Percentiles rank a stretch among this genome's conserved stretches.
phyloP scores from a whole-genome alignment of 2,113 vertebrate genomes.

The Vulpes vulpes region DNA sequence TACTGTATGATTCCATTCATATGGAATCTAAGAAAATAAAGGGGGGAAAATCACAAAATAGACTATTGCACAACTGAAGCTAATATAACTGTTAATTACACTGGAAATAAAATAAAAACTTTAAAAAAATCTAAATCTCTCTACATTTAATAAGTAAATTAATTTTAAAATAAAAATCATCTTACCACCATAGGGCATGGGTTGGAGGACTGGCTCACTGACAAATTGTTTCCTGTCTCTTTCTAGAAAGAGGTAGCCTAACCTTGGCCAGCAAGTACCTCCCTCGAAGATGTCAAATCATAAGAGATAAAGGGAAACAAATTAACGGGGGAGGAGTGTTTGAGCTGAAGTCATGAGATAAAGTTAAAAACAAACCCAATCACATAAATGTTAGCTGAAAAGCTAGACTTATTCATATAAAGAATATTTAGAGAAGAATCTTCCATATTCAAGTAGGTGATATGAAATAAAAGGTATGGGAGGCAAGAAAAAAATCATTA shows the following conservation, averaged over 20 bases:
- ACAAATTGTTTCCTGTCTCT: neutral
- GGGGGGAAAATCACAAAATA: neutral
- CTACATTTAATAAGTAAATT: neutral
- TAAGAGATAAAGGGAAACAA: neutral
- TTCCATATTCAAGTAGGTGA: neutral
- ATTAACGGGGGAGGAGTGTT: neutral
- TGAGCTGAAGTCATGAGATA: neutral
- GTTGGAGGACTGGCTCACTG: neutral
- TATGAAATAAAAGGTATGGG: neutral
- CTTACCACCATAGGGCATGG: neutral
- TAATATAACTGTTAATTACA: neutral
- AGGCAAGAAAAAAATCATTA: neutral
- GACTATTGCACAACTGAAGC: neutral
- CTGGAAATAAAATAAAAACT: neutral
- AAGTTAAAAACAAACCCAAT: neutral
- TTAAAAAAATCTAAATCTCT: neutral
- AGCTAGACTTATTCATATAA: conserved; percentile 9
- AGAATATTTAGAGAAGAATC: neutral
- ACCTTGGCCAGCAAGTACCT: neutral
- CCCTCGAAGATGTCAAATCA: neutral
- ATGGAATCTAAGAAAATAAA: neutral
- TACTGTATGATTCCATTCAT: neutral
- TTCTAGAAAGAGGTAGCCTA: neutral
- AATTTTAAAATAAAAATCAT: neutral
- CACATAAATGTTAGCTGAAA: neutral